These are phyloP conservation scores for Oncopeltus fasciatus DNA, from an alignment of 1,140 invertebrate genomes.

Conservation along the genomic window DNA sequence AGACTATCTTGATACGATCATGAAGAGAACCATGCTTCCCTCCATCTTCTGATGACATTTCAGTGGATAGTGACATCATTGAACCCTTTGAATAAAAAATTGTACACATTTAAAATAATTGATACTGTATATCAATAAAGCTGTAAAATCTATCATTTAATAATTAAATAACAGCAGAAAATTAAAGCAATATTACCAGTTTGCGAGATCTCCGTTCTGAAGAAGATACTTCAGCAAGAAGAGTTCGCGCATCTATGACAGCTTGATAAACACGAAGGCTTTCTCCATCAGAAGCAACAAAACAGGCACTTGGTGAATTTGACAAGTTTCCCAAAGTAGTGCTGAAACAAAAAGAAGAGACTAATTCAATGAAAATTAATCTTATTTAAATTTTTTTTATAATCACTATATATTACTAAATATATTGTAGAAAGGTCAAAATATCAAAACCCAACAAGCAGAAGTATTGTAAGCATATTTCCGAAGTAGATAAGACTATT, in stretches of 20 bases:
- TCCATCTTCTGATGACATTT: slow-evolving; percentile 55
- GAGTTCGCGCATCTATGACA: slow-evolving; percentile 89
- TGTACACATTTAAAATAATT: slow-evolving; percentile 17
- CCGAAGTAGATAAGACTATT: no score
- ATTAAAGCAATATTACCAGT: slow-evolving; percentile 30
- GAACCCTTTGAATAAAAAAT: slow-evolving; percentile 45
- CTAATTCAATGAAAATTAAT: not conserved
- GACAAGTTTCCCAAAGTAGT: slow-evolving; percentile 83
- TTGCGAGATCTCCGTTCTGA: slow-evolving; percentile 62
- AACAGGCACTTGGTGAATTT: slow-evolving; percentile 94
- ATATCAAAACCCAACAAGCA: no score
- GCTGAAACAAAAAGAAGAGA: slow-evolving; percentile 36
- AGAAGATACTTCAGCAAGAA: slow-evolving; percentile 80
- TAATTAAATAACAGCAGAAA: slow-evolving; percentile 1
- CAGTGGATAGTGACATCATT: slow-evolving; percentile 60
- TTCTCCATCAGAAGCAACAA: slow-evolving; percentile 89
- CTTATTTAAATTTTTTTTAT: no score
- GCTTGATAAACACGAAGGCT: slow-evolving; percentile 91
- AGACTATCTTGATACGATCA: slow-evolving; percentile 90
- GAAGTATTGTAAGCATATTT: no score
- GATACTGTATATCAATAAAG: not conserved
- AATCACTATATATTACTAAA: no score
- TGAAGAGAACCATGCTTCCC: slow-evolving; percentile 48
- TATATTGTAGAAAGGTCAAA: no score
- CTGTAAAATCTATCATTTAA: not conserved